Evolutionary conservation across 2,113 vertebrate genomes (phyloP).

Genomic region (Anguilla rostrata): DNA sequence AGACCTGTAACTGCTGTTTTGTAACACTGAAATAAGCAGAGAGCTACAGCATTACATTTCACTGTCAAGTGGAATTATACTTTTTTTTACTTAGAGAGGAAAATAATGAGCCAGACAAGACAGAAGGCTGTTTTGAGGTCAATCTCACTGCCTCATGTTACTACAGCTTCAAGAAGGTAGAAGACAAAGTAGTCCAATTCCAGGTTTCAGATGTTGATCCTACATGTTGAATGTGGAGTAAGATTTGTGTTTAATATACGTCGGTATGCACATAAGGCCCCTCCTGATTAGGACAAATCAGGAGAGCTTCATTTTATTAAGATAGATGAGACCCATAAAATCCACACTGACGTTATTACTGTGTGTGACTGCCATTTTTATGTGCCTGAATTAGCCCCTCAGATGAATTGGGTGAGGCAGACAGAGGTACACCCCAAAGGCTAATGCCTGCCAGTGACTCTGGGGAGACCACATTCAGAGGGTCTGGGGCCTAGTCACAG

Average conservation of each 20-base stretch:
- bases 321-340: neutral
- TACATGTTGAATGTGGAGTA: neutral
- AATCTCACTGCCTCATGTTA: neutral
- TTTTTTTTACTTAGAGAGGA: neutral
- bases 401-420: neutral
- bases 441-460: neutral
- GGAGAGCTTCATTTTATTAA: neutral
- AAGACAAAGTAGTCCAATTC: neutral
- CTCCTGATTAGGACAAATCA: neutral
- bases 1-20: slow-evolving; percentile 25
- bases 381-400: neutral
- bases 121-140: no score
- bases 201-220: neutral
- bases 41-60: neutral
- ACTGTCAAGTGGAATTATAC: neutral
- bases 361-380: neutral
- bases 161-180: neutral
- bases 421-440: neutral
- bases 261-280: neutral
- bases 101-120: neutral
- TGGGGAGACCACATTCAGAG: slow-evolving; percentile 19
- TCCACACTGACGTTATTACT: neutral
- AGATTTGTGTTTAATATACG: neutral
- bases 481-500: slow-evolving; percentile 37
- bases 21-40: neutral